Percentiles rank a stretch among this genome's conserved stretches.
Evolutionary conservation across 2,113 vertebrate genomes (phyloP).

Genomic region (Chaetorhynchus papuensis): DNA sequence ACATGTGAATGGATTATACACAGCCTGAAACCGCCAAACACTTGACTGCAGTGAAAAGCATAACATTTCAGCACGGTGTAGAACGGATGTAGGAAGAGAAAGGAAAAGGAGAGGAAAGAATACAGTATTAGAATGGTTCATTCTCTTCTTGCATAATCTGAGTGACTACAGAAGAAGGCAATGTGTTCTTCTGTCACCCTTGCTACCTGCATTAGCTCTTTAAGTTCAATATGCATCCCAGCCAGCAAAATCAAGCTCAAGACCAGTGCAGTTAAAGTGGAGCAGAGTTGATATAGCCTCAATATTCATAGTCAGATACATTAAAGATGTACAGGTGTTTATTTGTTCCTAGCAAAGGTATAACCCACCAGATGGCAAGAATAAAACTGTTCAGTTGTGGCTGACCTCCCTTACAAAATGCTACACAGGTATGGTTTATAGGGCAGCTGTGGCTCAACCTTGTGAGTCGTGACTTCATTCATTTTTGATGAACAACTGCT

Average conservation of each 20-base stretch:
- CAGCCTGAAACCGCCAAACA: not conserved
- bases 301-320: not conserved
- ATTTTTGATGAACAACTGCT: not conserved
- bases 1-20: not conserved
- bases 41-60: not conserved
- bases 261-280: not conserved
- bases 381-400: not conserved
- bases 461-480: not conserved
- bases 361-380: not conserved
- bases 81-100: not conserved
- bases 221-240: not conserved
- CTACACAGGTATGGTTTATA: not conserved
- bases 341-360: not conserved
- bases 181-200: not conserved
- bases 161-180: not conserved
- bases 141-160: not conserved
- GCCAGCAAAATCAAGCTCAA: not conserved
- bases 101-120: not conserved
- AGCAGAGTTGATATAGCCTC: not conserved
- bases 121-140: not conserved
- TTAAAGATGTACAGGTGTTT: not conserved
- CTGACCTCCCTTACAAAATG: not conserved
- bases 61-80: not conserved
- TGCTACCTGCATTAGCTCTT: not conserved
- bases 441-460: not conserved